phyloP scores from a whole-genome alignment of 1,140 invertebrate genomes.

The Polyergus mexicanus region DNA sequence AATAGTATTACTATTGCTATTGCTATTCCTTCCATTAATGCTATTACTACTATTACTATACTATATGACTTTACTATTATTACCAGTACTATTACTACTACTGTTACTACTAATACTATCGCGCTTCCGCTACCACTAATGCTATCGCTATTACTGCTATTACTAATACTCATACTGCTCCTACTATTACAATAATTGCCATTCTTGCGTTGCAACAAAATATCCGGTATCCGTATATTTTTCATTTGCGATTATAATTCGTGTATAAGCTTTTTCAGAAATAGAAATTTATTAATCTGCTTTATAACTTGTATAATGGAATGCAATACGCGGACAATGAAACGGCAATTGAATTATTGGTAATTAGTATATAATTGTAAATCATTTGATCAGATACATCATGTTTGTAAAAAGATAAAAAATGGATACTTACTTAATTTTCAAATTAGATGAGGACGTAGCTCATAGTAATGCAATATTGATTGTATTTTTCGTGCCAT shows the following conservation, averaged over 20 bases:
- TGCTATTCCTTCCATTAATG: slow-evolving; percentile 44
- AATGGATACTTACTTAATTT: slow-evolving; percentile 20
- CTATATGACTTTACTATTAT: slow-evolving; percentile 19
- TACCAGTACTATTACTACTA: slow-evolving; percentile 28
- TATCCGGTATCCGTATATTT: background rate
- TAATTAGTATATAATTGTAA: slow-evolving; percentile 23
- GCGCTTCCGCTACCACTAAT: slow-evolving; percentile 30
- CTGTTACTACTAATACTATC: slow-evolving; percentile 9
- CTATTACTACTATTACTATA: slow-evolving; percentile 46
- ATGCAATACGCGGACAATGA: slow-evolving; percentile 27
- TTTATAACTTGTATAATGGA: slow-evolving; percentile 27
- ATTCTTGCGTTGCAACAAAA: slow-evolving; percentile 27
- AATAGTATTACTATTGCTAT: slow-evolving; percentile 42
- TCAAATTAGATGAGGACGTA: slow-evolving; percentile 22
- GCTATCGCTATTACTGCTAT: slow-evolving; percentile 23
- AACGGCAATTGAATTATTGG: background rate
- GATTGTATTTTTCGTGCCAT: slow-evolving; percentile 84
- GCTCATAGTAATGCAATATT: slow-evolving; percentile 29
- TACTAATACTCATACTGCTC: slow-evolving; percentile 26
- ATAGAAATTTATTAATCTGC: slow-evolving; percentile 13
- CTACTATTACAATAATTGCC: slow-evolving; percentile 3
- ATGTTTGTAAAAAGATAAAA: background rate
- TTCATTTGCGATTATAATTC: slow-evolving; percentile 33
- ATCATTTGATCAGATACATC: slow-evolving; percentile 3
- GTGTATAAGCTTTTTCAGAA: background rate